phyloP scores from a whole-genome alignment of 2,888 invertebrate genomes.

The Catocala sponsa region DNA sequence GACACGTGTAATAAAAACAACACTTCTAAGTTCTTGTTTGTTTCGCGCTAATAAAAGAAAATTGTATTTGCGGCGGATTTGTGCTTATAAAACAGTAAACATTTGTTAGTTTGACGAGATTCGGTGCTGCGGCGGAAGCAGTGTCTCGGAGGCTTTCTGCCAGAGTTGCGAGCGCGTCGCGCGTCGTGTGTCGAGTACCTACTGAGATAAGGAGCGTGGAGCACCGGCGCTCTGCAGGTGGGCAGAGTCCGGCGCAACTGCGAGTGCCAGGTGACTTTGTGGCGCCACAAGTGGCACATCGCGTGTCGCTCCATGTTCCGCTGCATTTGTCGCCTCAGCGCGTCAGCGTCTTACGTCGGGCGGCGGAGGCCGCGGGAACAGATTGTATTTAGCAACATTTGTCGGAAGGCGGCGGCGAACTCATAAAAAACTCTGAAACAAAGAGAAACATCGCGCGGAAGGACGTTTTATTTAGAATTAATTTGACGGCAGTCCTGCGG shows the following conservation, averaged over 20 bases:
- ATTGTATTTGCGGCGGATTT: constrained; percentile 5
- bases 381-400: too few species aligned
- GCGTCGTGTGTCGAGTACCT: too few species aligned
- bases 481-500: constrained; percentile 25
- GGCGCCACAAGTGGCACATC: too few species aligned
- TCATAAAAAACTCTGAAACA: constrained; percentile 28
- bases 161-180: too few species aligned
- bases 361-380: too few species aligned
- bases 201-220: too few species aligned
- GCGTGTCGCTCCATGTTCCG: neutral
- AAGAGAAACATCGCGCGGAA: constrained; percentile 22
- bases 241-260: too few species aligned
- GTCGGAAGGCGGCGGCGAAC: neutral
- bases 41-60: constrained; percentile 2
- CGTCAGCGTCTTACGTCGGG: too few species aligned
- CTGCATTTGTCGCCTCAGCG: constrained; percentile 8
- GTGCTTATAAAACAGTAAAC: constrained; percentile 1
- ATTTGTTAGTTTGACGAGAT: neutral
- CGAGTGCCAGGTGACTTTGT: too few species aligned
- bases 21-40: neutral
- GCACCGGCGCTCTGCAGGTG: too few species aligned
- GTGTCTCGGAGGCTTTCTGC: too few species aligned
- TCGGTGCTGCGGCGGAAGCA: neutral
- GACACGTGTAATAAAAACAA: constrained; percentile 2
- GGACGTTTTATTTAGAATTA: constrained; percentile 37